phyloP scores from a whole-genome alignment of 2,113 vertebrate species.

The Ceyx cyanopectus region DNA sequence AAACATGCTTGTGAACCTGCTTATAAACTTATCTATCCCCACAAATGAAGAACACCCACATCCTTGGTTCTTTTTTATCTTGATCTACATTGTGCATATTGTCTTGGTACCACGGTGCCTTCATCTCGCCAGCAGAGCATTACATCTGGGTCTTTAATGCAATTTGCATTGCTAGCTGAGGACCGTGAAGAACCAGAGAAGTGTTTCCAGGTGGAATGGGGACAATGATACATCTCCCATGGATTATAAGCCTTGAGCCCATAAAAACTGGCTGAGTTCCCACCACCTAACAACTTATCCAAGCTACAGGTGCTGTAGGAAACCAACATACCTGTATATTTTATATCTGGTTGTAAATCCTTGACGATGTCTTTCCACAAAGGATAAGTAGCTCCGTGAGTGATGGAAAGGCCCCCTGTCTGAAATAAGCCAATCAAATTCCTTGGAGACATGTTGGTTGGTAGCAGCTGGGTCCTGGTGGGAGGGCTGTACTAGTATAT shows the following conservation, averaged over 20 bases:
- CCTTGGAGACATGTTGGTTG: slow-evolving; percentile 99
- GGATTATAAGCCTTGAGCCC: neutral
- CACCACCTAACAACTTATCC: neutral
- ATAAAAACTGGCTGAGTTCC: neutral
- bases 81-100: neutral
- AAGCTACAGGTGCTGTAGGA: neutral
- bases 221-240: neutral
- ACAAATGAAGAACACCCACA: neutral
- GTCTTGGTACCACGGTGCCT: neutral
- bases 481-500: slow-evolving; percentile 97
- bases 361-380: slow-evolving; percentile 99
- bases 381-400: slow-evolving; percentile 98
- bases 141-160: neutral
- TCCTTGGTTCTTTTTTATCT: neutral
- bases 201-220: neutral
- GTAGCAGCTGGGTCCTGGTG: slow-evolving; percentile 93
- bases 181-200: neutral
- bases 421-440: slow-evolving; percentile 99
- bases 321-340: slow-evolving; percentile 93
- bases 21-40: neutral
- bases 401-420: slow-evolving; percentile 99
- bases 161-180: neutral
- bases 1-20: neutral
- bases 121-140: neutral
- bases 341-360: slow-evolving; percentile 99